Base-by-base conservation (phyloP, 2,797 vertebrate genomes). In the Xenentodon cancila region DNA sequence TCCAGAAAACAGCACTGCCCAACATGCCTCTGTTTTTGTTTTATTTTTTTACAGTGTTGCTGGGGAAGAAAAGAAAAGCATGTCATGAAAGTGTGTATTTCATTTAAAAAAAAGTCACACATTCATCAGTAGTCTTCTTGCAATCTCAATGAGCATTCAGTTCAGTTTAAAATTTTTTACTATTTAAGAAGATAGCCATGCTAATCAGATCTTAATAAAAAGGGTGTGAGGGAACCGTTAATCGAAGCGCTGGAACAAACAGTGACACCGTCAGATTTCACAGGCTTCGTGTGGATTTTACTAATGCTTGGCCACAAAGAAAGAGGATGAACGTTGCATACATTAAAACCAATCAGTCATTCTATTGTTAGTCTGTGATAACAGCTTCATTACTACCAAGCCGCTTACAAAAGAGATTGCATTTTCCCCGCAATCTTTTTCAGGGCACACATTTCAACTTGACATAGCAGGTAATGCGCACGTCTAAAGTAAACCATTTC, bases 41-140 rank as follows among this genome's bases (percentile, higher is more conserved):
- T 30, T 30, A 3, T 37, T 32, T 32, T 73, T 67, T 54, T 21
- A 58, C 64, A 43, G 79, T 85, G 86, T 89, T 83, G 84, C 88
- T 68, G 85, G 79, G 78, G 71, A 79, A 88, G 84, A 84, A 87
- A 75, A 84, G 82, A 87, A 78, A 76, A 84, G 61, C 68, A 81
- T 73, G 82, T 68, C 68, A 56, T 92, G 88, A 89, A 17, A 83
- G 66, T 77, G 81, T 80, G 72, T 73, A 61, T 86, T 87, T 77
- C 79, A 77, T 91, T n/a, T n/a, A n/a, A n/a, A 86, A 88, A 86
- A 89, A 88, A 85, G 74, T 88, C 81, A 75, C 82, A 85, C 85
- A 82, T 60, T 88, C 84, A 86, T 88, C 79, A 77, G 77, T 73
- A 62, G 84, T 77, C 84, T 84, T 87, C 85, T 85, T 71, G 81